Base-by-base conservation (phyloP, 1,140 invertebrate species). In the Drosophila suzukii region DNA sequence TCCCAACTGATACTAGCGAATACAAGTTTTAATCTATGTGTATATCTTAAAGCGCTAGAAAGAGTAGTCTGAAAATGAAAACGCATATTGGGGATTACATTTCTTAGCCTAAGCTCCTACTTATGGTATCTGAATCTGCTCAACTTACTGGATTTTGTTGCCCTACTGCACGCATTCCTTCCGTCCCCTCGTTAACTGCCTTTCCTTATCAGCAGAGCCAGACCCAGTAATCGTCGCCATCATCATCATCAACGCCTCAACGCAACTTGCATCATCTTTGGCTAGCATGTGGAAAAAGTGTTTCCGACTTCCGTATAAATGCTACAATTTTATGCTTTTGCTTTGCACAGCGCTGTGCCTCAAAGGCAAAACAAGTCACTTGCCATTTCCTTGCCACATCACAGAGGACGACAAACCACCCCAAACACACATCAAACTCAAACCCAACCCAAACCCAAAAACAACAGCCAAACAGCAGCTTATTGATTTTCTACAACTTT, bases 221-320 rank as follows among this genome's bases (percentile, higher is more conserved):
- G 34, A 32, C 39, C 36, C 32, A 15, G 30, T 36, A 36, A 43
- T 36, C 61, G 43, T 81, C 51, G 20, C 54, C 27, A 27, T 27
- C 27, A 27, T 27, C 17, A 65, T 68, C 66, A 34, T 72, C 34
- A 57, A 32, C 41, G 34, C 62, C 34, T 38, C 32, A 49, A 65
- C 13, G 43, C 44, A 70, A 63, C 59, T 51, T 56, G 34, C 75
- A 78, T 75, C 62, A 83, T 82, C 67, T 74, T 50, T 46, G 49
- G 60, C 30, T 67, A 49, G 62, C 66, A 70, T 56, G 58, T 73
- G 50, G 60, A 54, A 75, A 56, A 75, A 84, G 61, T 76, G 63
- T 63, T 84, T 85, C 78, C 81, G 81, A 78, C 81, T 84, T 84
- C 78, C 81, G 73, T 74, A 63, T 76, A 50, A 66, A 62, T 57